phyloP scores from a whole-genome alignment of 2,113 vertebrate genomes.

The Amphilophus citrinellus region DNA sequence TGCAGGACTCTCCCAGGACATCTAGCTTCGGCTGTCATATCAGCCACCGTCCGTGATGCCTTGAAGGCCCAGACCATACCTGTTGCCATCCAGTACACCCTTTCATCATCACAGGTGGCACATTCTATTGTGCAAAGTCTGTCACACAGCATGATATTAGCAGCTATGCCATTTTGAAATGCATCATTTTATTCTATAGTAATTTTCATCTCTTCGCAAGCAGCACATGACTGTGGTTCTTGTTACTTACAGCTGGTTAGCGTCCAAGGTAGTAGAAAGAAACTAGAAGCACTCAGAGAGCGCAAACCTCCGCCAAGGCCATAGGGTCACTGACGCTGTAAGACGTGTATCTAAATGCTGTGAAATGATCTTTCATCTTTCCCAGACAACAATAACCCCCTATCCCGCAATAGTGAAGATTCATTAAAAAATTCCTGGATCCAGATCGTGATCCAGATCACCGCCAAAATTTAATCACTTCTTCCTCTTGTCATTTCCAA shows the following conservation, averaged over 20 bases:
- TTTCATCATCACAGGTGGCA: slow-evolving; percentile 72
- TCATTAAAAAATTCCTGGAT: too few relatives aligned
- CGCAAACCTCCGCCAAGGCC: too few relatives aligned
- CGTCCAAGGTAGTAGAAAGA: neutral
- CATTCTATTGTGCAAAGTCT: neutral
- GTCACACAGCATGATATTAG: neutral
- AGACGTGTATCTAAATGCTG: too few relatives aligned
- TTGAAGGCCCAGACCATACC: slow-evolving; percentile 69
- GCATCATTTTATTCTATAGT: neutral
- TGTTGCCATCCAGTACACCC: slow-evolving; percentile 79
- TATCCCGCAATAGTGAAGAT: too few relatives aligned
- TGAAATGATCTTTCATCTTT: too few relatives aligned
- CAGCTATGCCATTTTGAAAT: neutral
- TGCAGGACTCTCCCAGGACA: slow-evolving; percentile 63
- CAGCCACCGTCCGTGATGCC: slow-evolving; percentile 76
- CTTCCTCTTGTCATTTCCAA: too few relatives aligned
- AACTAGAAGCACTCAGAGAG: neutral
- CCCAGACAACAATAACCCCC: too few relatives aligned
- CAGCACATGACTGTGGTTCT: neutral
- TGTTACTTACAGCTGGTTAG: too few relatives aligned
- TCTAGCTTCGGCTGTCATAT: slow-evolving; percentile 81
- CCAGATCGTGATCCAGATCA: too few relatives aligned
- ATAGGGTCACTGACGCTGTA: too few relatives aligned
- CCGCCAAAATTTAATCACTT: too few relatives aligned
- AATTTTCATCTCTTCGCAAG: neutral